phyloP scores from a whole-genome alignment of 2,888 invertebrate genomes.

The Physocephala rufipes region DNA sequence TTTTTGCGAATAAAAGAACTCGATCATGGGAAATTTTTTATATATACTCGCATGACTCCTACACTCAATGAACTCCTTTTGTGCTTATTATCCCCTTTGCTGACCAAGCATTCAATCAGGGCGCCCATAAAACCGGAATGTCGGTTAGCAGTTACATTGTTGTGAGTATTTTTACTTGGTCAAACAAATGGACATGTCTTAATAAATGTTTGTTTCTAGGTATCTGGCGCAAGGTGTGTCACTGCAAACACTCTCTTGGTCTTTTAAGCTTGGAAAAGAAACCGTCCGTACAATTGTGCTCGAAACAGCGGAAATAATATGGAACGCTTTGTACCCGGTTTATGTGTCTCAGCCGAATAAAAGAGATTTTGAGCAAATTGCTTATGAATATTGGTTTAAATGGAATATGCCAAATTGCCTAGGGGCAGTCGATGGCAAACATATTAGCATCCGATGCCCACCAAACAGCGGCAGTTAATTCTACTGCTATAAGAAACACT shows the following conservation, averaged over 20 bases:
- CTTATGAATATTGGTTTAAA: constrained; percentile 19
- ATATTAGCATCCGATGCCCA: constrained; percentile 4
- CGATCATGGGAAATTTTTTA: constrained; percentile 37
- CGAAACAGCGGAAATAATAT: constrained; percentile 27
- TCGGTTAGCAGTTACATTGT: constrained; percentile 31
- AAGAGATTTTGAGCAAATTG: constrained; percentile 10
- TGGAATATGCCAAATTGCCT: constrained; percentile 29
- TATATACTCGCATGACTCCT: constrained; percentile 37
- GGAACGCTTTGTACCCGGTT: constrained; percentile 23
- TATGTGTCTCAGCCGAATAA: constrained; percentile 30
- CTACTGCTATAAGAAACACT: constrained; percentile 18
- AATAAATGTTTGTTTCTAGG: constrained; percentile 4
- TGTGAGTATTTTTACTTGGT: no score
- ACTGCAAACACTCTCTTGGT: constrained; percentile 31
- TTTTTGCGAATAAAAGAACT: constrained; percentile 34
- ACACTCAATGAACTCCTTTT: constrained; percentile 28
- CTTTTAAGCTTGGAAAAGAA: constrained; percentile 35
- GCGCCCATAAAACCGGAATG: constrained; percentile 35
- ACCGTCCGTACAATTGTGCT: constrained; percentile 29
- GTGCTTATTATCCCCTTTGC: constrained; percentile 22
- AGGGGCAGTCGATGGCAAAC: constrained; percentile 14
- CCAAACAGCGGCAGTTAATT: constrained; percentile 33
- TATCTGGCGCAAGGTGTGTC: constrained; percentile 34
- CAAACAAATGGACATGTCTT: constrained; percentile 5
- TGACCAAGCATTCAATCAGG: constrained; percentile 25